phyloP scores from a whole-genome alignment of 2,797 vertebrate genomes.

The Luscinia luscinia region DNA sequence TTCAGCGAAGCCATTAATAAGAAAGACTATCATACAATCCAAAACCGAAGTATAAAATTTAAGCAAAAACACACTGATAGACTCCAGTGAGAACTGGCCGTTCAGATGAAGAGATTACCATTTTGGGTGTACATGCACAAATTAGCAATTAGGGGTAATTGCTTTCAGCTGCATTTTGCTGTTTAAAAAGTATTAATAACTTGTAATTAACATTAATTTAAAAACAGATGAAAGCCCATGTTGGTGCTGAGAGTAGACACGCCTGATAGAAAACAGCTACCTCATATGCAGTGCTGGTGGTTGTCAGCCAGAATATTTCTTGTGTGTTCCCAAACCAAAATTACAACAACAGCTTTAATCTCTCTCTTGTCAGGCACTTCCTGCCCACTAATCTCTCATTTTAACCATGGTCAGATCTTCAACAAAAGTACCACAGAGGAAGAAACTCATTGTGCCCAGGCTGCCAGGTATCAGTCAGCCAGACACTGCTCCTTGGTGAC shows the following conservation, averaged over 20 bases:
- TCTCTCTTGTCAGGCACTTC: constrained; percentile 26
- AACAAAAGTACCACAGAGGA: not conserved
- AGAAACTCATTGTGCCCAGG: not conserved
- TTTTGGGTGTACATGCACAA: constrained; percentile 8
- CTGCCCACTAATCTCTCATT: constrained; percentile 9
- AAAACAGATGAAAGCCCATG: constrained; percentile 46
- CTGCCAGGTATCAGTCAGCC: not conserved
- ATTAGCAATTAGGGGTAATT: constrained; percentile 60
- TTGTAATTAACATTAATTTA: constrained; percentile 60
- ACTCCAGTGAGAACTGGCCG: constrained; percentile 7
- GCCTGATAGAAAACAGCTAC: constrained; percentile 53
- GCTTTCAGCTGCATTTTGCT: constrained; percentile 60
- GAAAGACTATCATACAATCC: not conserved
- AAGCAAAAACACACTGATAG: not conserved
- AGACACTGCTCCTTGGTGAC: not conserved
- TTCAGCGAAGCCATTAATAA: not conserved
- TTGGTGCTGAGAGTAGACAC: not conserved
- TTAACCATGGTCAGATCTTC: not conserved
- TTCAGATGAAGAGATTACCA: constrained; percentile 37
- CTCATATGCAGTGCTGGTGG: not conserved
- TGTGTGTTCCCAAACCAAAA: constrained; percentile 19
- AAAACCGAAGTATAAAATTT: not conserved
- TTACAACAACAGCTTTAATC: constrained; percentile 30
- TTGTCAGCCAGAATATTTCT: not conserved
- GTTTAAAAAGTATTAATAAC: constrained; percentile 25